Conservation (phyloP, 1,140 invertebrate genomes). For the Lucilia sericata region DNA sequence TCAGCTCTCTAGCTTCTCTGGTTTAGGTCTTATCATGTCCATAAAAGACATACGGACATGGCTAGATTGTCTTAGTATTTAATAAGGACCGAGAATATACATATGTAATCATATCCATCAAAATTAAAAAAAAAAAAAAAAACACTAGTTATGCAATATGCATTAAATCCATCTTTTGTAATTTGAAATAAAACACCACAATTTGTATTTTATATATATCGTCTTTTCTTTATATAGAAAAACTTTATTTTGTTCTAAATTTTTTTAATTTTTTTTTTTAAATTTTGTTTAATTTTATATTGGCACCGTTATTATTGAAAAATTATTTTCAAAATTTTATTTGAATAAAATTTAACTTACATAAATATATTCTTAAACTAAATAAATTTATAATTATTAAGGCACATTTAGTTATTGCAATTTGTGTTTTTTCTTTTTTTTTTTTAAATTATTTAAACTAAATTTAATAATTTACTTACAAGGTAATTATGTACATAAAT, state of each 20-base stretch:
- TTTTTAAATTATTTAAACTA: constrained; percentile 5
- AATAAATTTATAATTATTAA: constrained; percentile 36
- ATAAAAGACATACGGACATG: too few relatives aligned
- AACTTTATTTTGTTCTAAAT: neutral
- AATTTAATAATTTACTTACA: constrained; percentile 39
- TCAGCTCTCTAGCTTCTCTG: too few relatives aligned
- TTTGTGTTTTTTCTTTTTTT: neutral
- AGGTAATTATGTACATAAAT: constrained; percentile 26
- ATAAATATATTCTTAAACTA: neutral
- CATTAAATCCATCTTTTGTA: too few relatives aligned
- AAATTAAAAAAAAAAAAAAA: too few relatives aligned
- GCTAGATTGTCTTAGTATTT: too few relatives aligned
- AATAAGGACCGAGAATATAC: too few relatives aligned
- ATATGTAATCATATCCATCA: too few relatives aligned
- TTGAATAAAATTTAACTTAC: neutral
- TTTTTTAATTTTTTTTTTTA: neutral
- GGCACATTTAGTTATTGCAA: constrained; percentile 35
- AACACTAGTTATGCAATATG: too few relatives aligned
- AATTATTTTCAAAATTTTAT: neutral
- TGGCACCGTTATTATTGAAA: neutral
- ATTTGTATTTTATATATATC: neutral
- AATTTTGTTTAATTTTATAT: neutral
- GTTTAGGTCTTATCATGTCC: too few relatives aligned
- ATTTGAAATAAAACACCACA: too few relatives aligned
- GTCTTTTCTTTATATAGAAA: neutral